phyloP scores from a whole-genome alignment of 2,797 vertebrate genomes.

The Typhlichthys subterraneus region DNA sequence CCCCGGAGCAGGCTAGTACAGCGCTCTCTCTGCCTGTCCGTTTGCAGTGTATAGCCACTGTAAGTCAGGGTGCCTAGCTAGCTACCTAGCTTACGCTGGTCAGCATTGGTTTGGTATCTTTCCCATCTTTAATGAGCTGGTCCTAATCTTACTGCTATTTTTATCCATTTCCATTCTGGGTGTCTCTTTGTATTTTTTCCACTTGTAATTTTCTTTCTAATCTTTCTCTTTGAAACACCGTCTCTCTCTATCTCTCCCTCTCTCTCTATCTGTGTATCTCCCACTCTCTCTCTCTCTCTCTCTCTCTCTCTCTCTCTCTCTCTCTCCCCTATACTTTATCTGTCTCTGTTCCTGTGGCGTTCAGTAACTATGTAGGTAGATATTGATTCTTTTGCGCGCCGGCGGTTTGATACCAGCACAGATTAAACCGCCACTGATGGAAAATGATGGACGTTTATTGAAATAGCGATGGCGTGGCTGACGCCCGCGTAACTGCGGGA shows the following conservation, averaged over 20 bases:
- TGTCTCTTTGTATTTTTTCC: too few species aligned
- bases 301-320: not conserved
- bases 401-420: slow-evolving; percentile 17
- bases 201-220: not conserved
- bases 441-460: slow-evolving; percentile 38
- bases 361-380: slow-evolving; percentile 7
- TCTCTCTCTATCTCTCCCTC: slow-evolving; percentile 9
- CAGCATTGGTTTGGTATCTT: not conserved
- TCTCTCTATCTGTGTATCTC: not conserved
- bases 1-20: slow-evolving; percentile 28
- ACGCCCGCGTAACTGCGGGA: slow-evolving; percentile 17
- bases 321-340: not conserved
- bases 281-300: not conserved
- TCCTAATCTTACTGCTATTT: not conserved
- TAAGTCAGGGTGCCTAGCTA: not conserved
- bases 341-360: not conserved
- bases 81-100: not conserved
- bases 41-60: slow-evolving; percentile 19
- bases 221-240: too few species aligned
- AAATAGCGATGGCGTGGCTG: slow-evolving; percentile 29
- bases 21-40: slow-evolving; percentile 10
- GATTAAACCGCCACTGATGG: slow-evolving; percentile 24
- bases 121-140: slow-evolving; percentile 6
- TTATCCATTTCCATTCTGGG: not conserved
- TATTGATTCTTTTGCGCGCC: slow-evolving; percentile 3